Evolutionary conservation across 2,888 invertebrate species (phyloP), one percentile per base, ranked within the genome.

Genomic region (Hypselothyrea guttata): DNA sequence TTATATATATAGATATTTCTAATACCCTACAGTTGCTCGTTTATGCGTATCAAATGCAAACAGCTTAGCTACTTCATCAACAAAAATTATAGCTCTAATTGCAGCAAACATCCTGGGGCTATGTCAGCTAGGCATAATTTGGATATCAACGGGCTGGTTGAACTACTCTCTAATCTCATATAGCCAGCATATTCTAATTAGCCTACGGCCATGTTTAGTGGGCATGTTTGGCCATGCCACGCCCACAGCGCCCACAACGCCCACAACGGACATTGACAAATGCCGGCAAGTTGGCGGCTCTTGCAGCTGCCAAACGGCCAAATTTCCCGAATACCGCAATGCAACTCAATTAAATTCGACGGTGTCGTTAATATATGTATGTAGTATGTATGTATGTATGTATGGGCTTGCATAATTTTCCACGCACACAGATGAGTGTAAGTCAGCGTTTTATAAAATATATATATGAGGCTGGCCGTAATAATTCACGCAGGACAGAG

Each of bases 321-420:
- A 72, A 61, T 57, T 48, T 55, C 44, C 22, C 40, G 46, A 16
- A 30, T 35, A 41, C 52, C 61, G 70, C 77, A 76, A 68, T 77
- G 84, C 75, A 79, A 79, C 85, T 79, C 78, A 79, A 79, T 79
- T 79, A 79, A 78, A 78, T 84, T 77, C 71, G 67, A 82, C 61
- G 55, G 35, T 55, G 64, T 52, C 56, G 44, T 61, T 62, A 62
- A 69, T 52, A 53, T 56, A 46, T 54, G 48, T 7, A 58, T 57
- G 56, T 4, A 22, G n/a, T n/a, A n/a, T n/a, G n/a, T n/a, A n/a
- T n/a, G n/a, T n/a, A n/a, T n/a, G n/a, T n/a, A n/a, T n/a, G n/a
- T n/a, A n/a, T n/a, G n/a, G n/a, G n/a, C n/a, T 55, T 81, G 77
- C 77, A 78, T 77, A 84, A 77, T 84, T 84, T 79, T 12, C 35